Evolutionary conservation across 2,797 vertebrate genomes (phyloP).

Genomic region (Notamacropus eugenii): DNA sequence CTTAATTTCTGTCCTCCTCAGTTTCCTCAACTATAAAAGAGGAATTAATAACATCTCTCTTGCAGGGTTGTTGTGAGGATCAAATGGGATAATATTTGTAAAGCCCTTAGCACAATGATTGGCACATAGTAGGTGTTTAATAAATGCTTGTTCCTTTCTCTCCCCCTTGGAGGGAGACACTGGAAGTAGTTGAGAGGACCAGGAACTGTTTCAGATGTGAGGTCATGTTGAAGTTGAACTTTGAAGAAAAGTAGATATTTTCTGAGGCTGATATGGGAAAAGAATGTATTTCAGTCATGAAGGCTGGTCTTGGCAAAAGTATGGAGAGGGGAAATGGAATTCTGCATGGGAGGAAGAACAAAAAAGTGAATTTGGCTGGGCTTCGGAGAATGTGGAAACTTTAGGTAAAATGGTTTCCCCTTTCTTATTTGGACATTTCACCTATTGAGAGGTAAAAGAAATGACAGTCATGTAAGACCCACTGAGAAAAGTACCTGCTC

Average conservation of each 20-base stretch:
- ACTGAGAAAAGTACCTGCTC: neutral
- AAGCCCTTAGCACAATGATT: neutral
- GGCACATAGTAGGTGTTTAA: neutral
- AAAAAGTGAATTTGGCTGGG: neutral
- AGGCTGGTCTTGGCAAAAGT: neutral
- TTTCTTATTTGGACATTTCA: neutral
- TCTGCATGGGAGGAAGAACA: neutral
- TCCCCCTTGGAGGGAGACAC: neutral
- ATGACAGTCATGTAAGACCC: neutral
- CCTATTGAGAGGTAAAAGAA: neutral
- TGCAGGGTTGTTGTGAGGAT: neutral
- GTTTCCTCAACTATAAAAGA: neutral
- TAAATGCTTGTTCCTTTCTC: neutral
- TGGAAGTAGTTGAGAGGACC: neutral
- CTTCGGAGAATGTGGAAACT: neutral
- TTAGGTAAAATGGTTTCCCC: neutral
- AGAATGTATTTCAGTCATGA: neutral
- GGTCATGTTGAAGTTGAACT: accelerated
- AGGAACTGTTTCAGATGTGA: neutral
- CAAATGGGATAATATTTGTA: neutral
- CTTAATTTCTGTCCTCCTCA: neutral
- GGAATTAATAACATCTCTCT: neutral
- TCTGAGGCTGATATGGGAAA: neutral
- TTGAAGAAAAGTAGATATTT: neutral
- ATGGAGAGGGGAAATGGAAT: neutral